phyloP scores from a whole-genome alignment of 2,888 invertebrate species.

The Acrocyrtus sp. region DNA sequence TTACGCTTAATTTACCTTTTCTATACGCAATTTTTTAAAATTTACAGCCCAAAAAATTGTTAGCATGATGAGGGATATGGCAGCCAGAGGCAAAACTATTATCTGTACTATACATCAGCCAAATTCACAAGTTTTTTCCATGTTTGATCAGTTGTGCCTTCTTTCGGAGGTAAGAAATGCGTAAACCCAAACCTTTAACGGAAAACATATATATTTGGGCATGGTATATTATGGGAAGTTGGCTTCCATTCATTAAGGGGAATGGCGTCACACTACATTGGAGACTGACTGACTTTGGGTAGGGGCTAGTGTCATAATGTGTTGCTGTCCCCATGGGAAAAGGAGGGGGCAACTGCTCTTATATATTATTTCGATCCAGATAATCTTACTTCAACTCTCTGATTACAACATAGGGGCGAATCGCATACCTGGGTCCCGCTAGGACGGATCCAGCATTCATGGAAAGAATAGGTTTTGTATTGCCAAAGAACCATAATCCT shows the following conservation, averaged over 20 bases:
- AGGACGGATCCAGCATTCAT: slow-evolving; percentile 67
- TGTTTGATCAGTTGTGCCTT: slow-evolving; percentile 69
- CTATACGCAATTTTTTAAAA: not conserved
- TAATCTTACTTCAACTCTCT: too few relatives aligned
- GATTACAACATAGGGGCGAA: slow-evolving; percentile 69
- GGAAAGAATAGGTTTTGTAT: slow-evolving; percentile 65
- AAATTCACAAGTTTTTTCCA: slow-evolving; percentile 68
- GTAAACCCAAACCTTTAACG: too few relatives aligned
- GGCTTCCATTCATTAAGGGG: too few relatives aligned
- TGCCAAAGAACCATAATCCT: slow-evolving; percentile 68
- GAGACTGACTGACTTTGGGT: too few relatives aligned
- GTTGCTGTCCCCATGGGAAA: too few relatives aligned
- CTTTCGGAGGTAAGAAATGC: slow-evolving; percentile 64
- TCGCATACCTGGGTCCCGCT: slow-evolving; percentile 69
- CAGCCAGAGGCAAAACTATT: slow-evolving; percentile 68
- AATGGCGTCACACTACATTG: too few relatives aligned
- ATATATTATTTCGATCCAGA: too few relatives aligned
- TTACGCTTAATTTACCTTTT: too few relatives aligned
- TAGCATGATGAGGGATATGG: slow-evolving; percentile 66
- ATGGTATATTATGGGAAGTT: too few relatives aligned
- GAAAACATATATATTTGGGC: too few relatives aligned
- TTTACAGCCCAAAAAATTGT: slow-evolving; percentile 55
- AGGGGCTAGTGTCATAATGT: too few relatives aligned
- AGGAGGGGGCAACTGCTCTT: too few relatives aligned
- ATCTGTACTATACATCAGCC: slow-evolving; percentile 72